phyloP scores from a whole-genome alignment of 2,797 vertebrate genomes.

The Craterocephalus amniculus region DNA sequence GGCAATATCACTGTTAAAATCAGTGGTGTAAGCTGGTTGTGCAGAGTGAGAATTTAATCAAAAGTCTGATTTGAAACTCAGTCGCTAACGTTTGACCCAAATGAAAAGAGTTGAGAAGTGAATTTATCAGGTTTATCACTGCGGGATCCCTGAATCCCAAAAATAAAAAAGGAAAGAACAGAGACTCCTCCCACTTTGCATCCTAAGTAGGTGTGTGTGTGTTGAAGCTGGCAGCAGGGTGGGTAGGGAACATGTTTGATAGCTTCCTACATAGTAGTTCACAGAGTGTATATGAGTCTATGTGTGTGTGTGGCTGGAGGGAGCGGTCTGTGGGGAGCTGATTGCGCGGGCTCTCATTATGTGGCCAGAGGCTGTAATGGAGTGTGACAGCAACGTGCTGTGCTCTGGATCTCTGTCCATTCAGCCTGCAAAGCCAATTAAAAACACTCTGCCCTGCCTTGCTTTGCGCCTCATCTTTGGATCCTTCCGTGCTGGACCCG shows the following conservation, averaged over 20 bases:
- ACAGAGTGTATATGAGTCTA: constrained; percentile 30
- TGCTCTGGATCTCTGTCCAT: constrained; percentile 87
- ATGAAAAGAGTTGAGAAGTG: not conserved
- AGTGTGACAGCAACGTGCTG: constrained; percentile 94
- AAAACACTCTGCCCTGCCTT: constrained; percentile 84
- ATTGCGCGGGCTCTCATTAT: constrained; percentile 90
- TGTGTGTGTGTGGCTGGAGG: constrained; percentile 66
- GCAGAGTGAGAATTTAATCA: not conserved
- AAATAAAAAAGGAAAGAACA: not conserved
- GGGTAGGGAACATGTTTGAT: constrained; percentile 48
- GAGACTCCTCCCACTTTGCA: not conserved
- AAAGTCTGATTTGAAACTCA: not conserved
- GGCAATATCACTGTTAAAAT: not conserved
- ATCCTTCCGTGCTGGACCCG: constrained; percentile 48
- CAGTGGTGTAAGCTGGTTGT: not conserved
- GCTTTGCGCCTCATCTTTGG: constrained; percentile 59
- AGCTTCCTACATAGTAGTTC: constrained; percentile 51
- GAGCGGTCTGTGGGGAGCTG: constrained; percentile 89
- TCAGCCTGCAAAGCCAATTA: constrained; percentile 93
- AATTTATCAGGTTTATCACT: not conserved
- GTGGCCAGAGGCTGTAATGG: constrained; percentile 92
- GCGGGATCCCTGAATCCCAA: not conserved
- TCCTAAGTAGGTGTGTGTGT: not conserved
- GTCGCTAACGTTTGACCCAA: not conserved
- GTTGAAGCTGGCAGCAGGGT: constrained; percentile 42